Conservation (phyloP, 2,797 vertebrate genomes). For the Australoheros facetus region DNA sequence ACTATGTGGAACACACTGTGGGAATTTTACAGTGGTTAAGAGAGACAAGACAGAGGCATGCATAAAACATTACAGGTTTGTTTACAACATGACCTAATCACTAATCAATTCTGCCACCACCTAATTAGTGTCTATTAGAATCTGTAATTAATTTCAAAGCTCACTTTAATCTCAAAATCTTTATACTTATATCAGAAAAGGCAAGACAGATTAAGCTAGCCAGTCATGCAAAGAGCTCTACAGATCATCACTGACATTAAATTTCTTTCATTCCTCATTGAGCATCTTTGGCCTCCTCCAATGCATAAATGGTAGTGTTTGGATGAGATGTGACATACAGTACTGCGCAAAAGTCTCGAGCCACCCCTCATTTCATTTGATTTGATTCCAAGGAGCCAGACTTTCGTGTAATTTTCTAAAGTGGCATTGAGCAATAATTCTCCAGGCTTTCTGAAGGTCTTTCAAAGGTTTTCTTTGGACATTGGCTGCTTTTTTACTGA, state of each 20-base stretch:
- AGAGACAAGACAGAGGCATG: slow-evolving; percentile 1
- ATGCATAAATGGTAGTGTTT: not conserved
- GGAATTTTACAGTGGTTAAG: slow-evolving; percentile 21
- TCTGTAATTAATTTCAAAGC: slow-evolving; percentile 40
- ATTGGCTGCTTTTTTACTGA: not conserved
- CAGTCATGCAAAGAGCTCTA: slow-evolving; percentile 39
- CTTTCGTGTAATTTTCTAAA: too few relatives aligned
- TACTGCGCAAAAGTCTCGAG: not conserved
- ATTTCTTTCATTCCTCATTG: slow-evolving; percentile 42
- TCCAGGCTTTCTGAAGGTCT: not conserved
- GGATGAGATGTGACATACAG: slow-evolving; percentile 20
- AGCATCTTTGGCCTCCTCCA: slow-evolving; percentile 29
- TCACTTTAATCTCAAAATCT: slow-evolving; percentile 51
- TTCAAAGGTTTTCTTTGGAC: not conserved
- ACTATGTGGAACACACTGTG: slow-evolving; percentile 15
- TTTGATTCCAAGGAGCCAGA: too few relatives aligned
- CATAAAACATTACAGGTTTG: slow-evolving; percentile 9
- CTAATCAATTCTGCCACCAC: not conserved
- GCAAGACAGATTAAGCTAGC: slow-evolving; percentile 29
- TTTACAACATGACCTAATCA: slow-evolving; percentile 20
- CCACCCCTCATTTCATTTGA: not conserved
- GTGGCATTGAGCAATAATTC: too few relatives aligned
- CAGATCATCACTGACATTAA: slow-evolving; percentile 40
- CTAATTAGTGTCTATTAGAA: slow-evolving; percentile 29
- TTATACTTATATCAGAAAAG: slow-evolving; percentile 28